phyloP scores from a whole-genome alignment of 1,140 invertebrate genomes.

The Bombus superbus region DNA sequence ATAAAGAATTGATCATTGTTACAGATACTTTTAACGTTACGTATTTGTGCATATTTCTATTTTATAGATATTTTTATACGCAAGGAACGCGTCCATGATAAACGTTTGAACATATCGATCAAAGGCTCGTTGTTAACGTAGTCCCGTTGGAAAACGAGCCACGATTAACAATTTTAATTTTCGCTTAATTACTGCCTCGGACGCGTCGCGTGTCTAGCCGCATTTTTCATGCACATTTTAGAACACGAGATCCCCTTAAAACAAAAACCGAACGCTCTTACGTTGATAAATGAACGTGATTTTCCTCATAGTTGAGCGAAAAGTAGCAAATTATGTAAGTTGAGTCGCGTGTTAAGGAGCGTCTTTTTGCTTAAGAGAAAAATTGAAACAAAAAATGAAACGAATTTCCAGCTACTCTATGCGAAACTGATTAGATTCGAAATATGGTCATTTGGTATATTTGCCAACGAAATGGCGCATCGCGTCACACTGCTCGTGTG shows the following conservation, averaged over 20 bases:
- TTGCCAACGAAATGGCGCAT: neutral
- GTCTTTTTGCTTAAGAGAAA: neutral
- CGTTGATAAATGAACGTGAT: neutral
- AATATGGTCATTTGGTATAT: neutral
- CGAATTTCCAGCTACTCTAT: neutral
- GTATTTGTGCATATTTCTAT: no score
- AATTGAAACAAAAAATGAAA: neutral
- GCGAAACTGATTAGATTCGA: neutral
- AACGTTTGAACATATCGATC: neutral
- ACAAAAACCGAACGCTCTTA: neutral
- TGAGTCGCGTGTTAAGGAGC: neutral
- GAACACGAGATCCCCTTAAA: no score
- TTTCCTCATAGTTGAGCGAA: neutral
- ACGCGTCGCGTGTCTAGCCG: neutral
- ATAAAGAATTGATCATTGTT: no score
- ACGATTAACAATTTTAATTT: neutral
- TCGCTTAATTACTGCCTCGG: neutral
- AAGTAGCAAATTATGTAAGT: neutral
- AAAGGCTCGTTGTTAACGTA: neutral
- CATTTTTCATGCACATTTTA: conserved; percentile 5
- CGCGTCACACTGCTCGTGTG: neutral
- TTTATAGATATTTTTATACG: no score
- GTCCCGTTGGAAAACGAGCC: neutral
- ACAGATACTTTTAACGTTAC: no score
- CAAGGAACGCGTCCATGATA: neutral